Base-by-base conservation (phyloP, 1,140 invertebrate species). In the Macrocentrus cingulum region DNA sequence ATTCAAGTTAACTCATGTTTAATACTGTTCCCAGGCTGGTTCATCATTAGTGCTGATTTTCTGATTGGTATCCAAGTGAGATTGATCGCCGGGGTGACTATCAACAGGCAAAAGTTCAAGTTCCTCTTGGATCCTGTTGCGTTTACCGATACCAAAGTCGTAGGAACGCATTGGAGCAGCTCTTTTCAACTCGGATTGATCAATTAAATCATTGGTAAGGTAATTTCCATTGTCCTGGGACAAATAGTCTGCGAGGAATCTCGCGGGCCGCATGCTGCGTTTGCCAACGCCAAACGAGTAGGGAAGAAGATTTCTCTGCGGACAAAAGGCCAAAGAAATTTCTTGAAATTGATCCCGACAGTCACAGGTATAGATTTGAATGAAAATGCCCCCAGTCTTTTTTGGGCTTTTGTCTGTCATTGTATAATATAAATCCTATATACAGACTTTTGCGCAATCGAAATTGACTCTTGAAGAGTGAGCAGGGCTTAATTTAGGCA, bases 261-360 rank as follows among this genome's bases (percentile, higher is more conserved):
- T 75, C 72, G 16, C 69, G 65, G 25, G 55, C 39, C n/a, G 71
- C 4, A 59, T 70, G 3, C 79, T 76, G 6, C 84, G 75, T 63
- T 85, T 85, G 4, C 84, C 84, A 1, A 85, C 67, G 1, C 84
- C 84, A 62, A 85, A 85, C 0, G 82, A 84, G 66, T 84, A 86
- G 0, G 75, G 80, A 7, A 60, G n/a, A n/a, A n/a, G 57, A 5
- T 59, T 49, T 61, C 69, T 61, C 74, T 76, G 60, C 1, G 55
- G 61, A 55, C 49, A 51, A 19, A 45, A 1, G 9, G n/a, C 39
- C 34, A 11, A 29, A 8, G 34, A 49, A 32, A 34, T 16, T n/a
- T n/a, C n/a, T n/a, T n/a, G n/a, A n/a, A n/a, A n/a, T n/a, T n/a
- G n/a, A n/a, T n/a, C n/a, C n/a, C n/a, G n/a, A n/a, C n/a, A n/a